These are phyloP conservation scores for Rhipidura dahli DNA, from an alignment of 2,113 vertebrate genomes.

Conservation along the genomic window DNA sequence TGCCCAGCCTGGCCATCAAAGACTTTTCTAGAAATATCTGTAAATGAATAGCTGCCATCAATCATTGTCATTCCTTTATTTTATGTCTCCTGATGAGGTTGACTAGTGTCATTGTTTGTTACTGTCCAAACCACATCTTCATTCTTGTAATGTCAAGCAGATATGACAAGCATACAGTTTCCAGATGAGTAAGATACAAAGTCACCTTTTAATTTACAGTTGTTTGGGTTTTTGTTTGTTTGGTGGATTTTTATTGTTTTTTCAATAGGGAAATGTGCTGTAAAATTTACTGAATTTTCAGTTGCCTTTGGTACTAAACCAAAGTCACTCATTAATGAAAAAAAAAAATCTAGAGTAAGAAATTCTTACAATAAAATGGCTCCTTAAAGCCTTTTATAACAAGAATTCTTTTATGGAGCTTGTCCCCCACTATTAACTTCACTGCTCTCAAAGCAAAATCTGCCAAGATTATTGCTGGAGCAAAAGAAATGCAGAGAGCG, in stretches of 20 bases:
- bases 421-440: constrained; percentile 29
- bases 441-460: neutral
- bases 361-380: constrained; percentile 60
- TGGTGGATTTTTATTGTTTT: neutral
- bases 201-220: constrained; percentile 93
- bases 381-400: constrained; percentile 53
- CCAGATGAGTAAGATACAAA: constrained; percentile 85
- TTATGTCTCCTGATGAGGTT: constrained; percentile 87
- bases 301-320: constrained; percentile 54
- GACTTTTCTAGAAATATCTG: constrained; percentile 82
- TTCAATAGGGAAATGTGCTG: constrained; percentile 52
- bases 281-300: constrained; percentile 61
- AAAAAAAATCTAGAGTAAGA: constrained; percentile 11
- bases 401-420: constrained; percentile 53
- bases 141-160: constrained; percentile 86
- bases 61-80: constrained; percentile 93
- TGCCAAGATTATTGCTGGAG: constrained; percentile 42
- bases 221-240: constrained; percentile 57
- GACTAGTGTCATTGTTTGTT: constrained; percentile 95
- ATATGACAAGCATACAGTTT: constrained; percentile 93
- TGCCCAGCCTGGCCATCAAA: constrained; percentile 55
- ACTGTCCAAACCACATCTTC: constrained; percentile 90
- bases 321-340: constrained; percentile 40
- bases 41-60: constrained; percentile 95
- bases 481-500: constrained; percentile 10